A percentile compares a stretch with the other conserved stretches of the same genome.
Conservation (phyloP, 2,113 vertebrate genomes). For the Elgaria multicarinata region DNA sequence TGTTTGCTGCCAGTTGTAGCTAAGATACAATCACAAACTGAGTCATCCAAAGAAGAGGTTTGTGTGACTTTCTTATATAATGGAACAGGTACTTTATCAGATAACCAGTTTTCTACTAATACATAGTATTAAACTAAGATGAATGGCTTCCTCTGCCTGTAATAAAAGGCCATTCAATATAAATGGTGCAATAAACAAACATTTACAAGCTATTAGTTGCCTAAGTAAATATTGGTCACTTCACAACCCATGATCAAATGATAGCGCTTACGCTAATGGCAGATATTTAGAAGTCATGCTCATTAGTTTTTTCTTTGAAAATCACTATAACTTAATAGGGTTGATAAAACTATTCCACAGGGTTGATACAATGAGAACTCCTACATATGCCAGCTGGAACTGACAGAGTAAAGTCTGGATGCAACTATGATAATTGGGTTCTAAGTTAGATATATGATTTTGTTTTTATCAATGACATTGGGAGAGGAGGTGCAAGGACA, state of each 20-base stretch:
- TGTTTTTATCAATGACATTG: neutral
- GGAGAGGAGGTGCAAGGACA: neutral
- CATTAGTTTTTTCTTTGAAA: slow-evolving; percentile 28
- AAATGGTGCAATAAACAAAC: neutral
- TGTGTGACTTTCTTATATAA: slow-evolving; percentile 42
- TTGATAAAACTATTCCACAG: too few relatives aligned
- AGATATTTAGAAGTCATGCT: slow-evolving; percentile 39
- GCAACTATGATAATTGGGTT: neutral
- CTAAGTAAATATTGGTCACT: slow-evolving; percentile 53
- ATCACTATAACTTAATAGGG: slow-evolving; percentile 23
- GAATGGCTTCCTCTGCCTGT: neutral
- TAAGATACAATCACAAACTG: slow-evolving; percentile 37
- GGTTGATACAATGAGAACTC: neutral
- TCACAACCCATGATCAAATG: slow-evolving; percentile 14
- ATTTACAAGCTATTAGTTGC: neutral
- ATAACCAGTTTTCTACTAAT: neutral
- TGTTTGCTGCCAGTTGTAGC: slow-evolving; percentile 40
- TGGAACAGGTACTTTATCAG: neutral
- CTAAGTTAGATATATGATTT: neutral
- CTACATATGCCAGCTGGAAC: neutral
- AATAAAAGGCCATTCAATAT: neutral
- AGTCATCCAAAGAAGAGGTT: slow-evolving; percentile 42
- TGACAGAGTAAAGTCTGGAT: neutral
- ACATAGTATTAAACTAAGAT: neutral
- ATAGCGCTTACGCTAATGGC: slow-evolving; percentile 14